Conservation (phyloP, 2,888 invertebrate species). For the Drosophila testacea region DNA sequence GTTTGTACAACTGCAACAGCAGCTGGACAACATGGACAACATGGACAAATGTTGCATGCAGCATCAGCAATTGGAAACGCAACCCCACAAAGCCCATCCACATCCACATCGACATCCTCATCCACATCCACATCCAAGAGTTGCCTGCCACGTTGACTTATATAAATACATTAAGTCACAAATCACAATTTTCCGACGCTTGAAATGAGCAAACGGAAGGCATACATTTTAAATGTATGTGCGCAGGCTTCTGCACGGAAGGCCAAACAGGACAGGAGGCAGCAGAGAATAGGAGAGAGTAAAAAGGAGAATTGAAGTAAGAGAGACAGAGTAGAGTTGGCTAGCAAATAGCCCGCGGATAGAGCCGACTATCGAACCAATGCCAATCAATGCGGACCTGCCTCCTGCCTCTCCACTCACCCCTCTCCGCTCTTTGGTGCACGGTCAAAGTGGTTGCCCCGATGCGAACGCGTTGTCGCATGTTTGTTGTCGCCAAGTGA, state of each 20-base stretch:
- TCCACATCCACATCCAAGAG: background rate
- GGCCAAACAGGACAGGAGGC: conserved; percentile 18
- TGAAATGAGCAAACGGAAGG: conserved; percentile 79
- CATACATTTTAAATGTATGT: conserved; percentile 76
- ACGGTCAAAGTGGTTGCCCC: conserved; percentile 60
- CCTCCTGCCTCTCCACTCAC: conserved; percentile 11
- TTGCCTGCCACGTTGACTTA: conserved; percentile 65
- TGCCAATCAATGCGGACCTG: conserved; percentile 65
- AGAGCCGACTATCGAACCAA: conserved; percentile 67
- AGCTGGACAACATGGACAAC: conserved; percentile 16
- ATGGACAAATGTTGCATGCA: conserved; percentile 16
- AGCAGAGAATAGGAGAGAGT: background rate
- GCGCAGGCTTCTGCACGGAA: conserved; percentile 48
- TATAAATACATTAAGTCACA: conserved; percentile 83
- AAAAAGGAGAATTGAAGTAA: background rate
- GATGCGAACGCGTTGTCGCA: conserved; percentile 77
- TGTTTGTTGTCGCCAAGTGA: conserved; percentile 66
- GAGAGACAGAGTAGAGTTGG: background rate
- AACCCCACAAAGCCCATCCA: conserved; percentile 26
- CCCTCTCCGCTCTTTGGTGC: background rate
- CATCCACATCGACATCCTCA: no score
- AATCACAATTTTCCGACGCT: conserved; percentile 82
- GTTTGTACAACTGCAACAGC: conserved; percentile 75
- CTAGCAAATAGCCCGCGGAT: conserved; percentile 71
- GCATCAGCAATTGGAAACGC: conserved; percentile 22